Percentiles rank a stretch among this genome's conserved stretches.
Evolutionary conservation across 2,797 vertebrate genomes (phyloP).

Genomic region (Xenopus petersii): DNA sequence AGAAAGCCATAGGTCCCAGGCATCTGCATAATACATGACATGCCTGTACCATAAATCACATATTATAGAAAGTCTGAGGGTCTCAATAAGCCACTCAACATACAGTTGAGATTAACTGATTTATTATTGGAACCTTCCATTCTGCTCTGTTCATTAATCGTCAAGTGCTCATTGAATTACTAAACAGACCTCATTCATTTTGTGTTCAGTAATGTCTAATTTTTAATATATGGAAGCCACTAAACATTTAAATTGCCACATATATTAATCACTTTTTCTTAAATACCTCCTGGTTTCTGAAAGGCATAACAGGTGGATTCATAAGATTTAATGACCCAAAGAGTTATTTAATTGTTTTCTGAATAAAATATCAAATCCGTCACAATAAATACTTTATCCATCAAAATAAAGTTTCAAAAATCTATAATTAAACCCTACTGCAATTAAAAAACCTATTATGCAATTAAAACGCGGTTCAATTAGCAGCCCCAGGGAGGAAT

Average conservation of each 20-base stretch:
- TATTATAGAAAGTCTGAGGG: too few relatives aligned
- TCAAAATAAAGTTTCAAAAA: slow-evolving; percentile 16
- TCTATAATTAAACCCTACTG: slow-evolving; percentile 26
- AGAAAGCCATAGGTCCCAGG: too few relatives aligned
- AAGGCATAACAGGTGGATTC: not conserved
- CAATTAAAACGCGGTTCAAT: slow-evolving; percentile 36
- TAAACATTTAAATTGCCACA: not conserved
- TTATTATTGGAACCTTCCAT: too few relatives aligned
- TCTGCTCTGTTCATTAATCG: too few relatives aligned
- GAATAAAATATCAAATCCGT: slow-evolving; percentile 14
- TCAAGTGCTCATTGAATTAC: too few relatives aligned
- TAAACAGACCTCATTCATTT: too few relatives aligned
- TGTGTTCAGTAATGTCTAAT: too few relatives aligned
- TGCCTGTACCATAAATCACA: too few relatives aligned
- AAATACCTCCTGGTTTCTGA: not conserved
- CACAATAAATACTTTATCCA: slow-evolving; percentile 3
- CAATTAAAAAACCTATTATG: slow-evolving; percentile 38
- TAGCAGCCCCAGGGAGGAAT: slow-evolving; percentile 18
- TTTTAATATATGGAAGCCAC: not conserved
- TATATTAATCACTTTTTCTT: not conserved
- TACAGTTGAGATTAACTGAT: too few relatives aligned
- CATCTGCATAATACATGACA: too few relatives aligned
- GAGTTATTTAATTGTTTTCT: slow-evolving; percentile 14
- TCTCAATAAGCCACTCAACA: too few relatives aligned
- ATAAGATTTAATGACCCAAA: not conserved